Evolutionary conservation across 2,797 vertebrate genomes (phyloP).

Genomic region (Glossophaga mutica): DNA sequence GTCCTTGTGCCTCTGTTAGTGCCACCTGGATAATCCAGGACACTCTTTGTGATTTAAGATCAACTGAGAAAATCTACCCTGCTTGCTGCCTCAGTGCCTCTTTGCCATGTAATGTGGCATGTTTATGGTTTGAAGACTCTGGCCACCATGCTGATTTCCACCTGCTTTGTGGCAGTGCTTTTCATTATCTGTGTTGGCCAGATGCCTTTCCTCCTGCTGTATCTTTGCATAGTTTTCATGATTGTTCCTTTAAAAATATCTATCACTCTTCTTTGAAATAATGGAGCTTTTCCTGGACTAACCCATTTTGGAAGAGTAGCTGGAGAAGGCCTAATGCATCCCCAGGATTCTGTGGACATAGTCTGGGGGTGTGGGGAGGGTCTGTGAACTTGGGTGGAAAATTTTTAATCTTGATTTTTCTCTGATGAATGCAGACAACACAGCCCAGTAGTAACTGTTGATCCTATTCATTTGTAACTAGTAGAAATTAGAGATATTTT

Average conservation of each 20-base stretch:
- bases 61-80: background rate
- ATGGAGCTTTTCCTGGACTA: background rate
- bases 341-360: background rate
- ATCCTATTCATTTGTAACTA: background rate
- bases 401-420: background rate
- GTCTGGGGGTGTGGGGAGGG: background rate
- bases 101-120: too few species aligned
- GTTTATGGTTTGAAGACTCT: fast-evolving
- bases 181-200: background rate
- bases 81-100: background rate
- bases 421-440: background rate
- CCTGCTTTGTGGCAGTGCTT: background rate
- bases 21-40: background rate
- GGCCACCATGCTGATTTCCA: too few species aligned
- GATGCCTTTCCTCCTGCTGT: background rate
- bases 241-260: background rate
- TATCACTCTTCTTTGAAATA: background rate
- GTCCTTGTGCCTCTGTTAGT: background rate
- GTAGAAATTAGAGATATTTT: background rate
- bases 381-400: background rate
- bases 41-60: background rate
- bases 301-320: background rate
- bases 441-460: background rate
- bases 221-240: background rate
- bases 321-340: background rate